phyloP scores from a whole-genome alignment of 2,888 invertebrate genomes.

The Tenthredo amoena region DNA sequence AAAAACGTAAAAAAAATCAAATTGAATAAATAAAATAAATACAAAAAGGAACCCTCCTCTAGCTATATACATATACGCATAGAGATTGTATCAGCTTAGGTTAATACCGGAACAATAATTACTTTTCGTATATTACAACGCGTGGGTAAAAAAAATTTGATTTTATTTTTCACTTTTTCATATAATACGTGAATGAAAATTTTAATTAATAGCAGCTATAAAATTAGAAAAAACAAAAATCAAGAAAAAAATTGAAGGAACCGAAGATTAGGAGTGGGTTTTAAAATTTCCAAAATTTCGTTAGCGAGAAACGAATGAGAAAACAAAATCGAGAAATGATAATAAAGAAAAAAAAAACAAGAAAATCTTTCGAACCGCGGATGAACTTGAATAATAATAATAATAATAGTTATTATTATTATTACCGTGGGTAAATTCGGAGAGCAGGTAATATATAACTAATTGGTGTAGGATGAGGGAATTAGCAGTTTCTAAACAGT shows the following conservation, averaged over 20 bases:
- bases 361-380: not conserved
- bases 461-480: not conserved
- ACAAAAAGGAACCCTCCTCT: not conserved
- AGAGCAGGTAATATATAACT: not conserved
- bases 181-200: not conserved
- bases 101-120: constrained; percentile 4
- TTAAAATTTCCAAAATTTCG: not conserved
- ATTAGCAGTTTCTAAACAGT: not conserved
- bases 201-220: too few species aligned
- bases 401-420: not conserved
- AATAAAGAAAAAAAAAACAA: not conserved
- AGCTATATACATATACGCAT: not conserved
- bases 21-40: not conserved
- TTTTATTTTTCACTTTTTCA: not conserved
- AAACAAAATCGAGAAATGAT: not conserved
- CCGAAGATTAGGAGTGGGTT: not conserved
- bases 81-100: constrained; percentile 1
- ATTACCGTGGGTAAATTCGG: not conserved
- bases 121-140: not conserved
- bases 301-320: not conserved
- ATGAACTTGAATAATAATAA: not conserved
- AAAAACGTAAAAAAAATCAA: not conserved
- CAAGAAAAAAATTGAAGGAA: not conserved
- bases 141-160: not conserved
- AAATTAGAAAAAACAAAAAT: not conserved